Evolutionary conservation across 2,797 vertebrate species (phyloP), one percentile per base, ranked within the genome.

Genomic region (Fistularia commersonii): DNA sequence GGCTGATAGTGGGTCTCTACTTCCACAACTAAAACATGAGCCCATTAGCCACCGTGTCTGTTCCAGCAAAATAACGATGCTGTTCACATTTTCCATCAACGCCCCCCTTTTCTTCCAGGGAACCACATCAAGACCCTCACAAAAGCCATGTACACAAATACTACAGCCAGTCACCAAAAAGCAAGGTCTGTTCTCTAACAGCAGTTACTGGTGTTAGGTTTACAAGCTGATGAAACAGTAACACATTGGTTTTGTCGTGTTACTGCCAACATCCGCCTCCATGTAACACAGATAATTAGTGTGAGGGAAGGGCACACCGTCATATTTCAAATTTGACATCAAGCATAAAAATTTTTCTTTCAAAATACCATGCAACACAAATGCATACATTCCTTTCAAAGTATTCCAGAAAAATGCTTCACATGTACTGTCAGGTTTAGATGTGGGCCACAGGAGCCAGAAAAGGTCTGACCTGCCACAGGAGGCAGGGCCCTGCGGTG

Each of bases 81-180:
- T 74, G 66, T 75, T 88, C 82, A 85, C 76, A 79, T 87, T 87
- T 88, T 87, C 84, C 86, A 82, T 70, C 51, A 45, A 12, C 38
- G 34, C 43, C 39, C 13, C n/a, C 41, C 10, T 10, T 47, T 54
- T 47, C 49, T 45, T 67, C 64, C 58, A 66, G 65, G 70, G 74
- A 81, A 80, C 78, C 74, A 72, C 72, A 81, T 74, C 69, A 75
- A 66, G 40, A 61, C 53, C 32, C 35, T 34, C 45, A 48, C 32
- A 51, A 65, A 61, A 55, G 43, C 47, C 49, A 11, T 32, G 32
- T 11, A 58, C 40, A 49, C 7, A 60, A 66, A 52, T 11, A 32
- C 33, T 56, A 65, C 55, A 64, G 79, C 61, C 61, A 57, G 63
- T 69, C 69, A 72, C 62, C 56, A 69, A 62, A 73, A 77, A 78